Percentiles rank a stretch among this genome's conserved stretches.
phyloP scores from a whole-genome alignment of 2,113 vertebrate genomes.

The Fulmarus glacialis region DNA sequence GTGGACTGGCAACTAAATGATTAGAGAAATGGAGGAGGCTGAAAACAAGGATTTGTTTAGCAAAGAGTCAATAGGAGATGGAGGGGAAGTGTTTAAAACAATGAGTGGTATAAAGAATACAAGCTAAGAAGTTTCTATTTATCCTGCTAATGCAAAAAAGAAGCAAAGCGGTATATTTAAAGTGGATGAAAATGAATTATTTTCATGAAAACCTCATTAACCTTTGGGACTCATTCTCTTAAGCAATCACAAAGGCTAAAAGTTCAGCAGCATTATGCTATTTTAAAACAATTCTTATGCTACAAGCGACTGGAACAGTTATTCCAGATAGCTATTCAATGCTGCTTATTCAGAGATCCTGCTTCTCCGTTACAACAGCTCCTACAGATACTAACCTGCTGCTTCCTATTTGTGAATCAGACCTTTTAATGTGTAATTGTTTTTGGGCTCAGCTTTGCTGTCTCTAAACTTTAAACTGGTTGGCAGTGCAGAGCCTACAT shows the following conservation, averaged over 20 bases:
- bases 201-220: constrained; percentile 25
- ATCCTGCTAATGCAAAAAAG: background rate
- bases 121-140: background rate
- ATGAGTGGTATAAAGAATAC: background rate
- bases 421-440: background rate
- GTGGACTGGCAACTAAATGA: background rate
- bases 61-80: background rate
- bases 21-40: background rate
- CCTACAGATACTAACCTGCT: background rate
- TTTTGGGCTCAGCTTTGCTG: background rate
- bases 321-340: background rate
- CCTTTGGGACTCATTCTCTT: background rate
- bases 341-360: background rate
- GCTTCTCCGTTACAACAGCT: background rate
- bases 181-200: constrained; percentile 17
- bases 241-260: background rate
- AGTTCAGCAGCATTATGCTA: background rate
- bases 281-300: background rate
- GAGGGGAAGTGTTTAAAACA: background rate
- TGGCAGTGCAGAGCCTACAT: background rate
- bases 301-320: background rate
- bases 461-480: background rate
- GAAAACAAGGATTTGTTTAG: background rate
- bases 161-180: background rate
- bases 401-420: background rate